Base-by-base conservation (phyloP, 2,888 invertebrate species). In the Ichneumoninae sp. region DNA sequence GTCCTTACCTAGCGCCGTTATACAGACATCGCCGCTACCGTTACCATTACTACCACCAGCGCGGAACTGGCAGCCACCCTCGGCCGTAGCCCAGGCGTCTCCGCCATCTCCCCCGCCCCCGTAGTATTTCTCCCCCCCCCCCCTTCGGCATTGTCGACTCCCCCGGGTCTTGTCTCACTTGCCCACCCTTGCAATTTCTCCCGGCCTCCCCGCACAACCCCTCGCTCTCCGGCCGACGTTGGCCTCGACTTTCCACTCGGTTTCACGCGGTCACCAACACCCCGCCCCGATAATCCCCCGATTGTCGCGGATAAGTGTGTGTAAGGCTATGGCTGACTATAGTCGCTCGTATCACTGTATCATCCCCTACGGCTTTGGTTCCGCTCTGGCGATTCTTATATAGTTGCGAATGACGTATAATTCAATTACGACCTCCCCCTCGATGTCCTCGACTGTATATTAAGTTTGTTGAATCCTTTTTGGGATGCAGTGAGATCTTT, bases 201-300 rank as follows among this genome's bases (percentile, higher is more conserved):
- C n/a, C 36, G 40, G 10, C 19, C 19, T 68, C n/a, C 52, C 68
- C 10, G 30, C 52, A 40, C 22, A 33, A 33, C 47, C 40, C 54
- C 47, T 54, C 47, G 10, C 3, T 50, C 13, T 74, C 57, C 68
- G 57, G 57, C 68, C 40, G 26, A 66, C 74, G 70, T 69, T 72
- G 66, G 66, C 77, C 71, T 79, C 79, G 72, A 82, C 57, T 83
- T 81, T 77, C 75, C 79, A 75, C 83, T 75, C 66, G 52, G 77
- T 54, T 83, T 85, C 74, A 71, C 77, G 52, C 36, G 65, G 70
- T 74, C 80, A 70, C 76, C 83, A 68, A 66, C 74, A 80, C 77
- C 60, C 62, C 26, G 40, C 40, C 40, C 65, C 76, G 78, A 80
- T 80, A 62, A 80, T 80, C 77, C 77, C 77, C 33, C 74, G 52